Evolutionary conservation across 2,113 vertebrate genomes (phyloP).

Genomic region (Catagonus wagneri): DNA sequence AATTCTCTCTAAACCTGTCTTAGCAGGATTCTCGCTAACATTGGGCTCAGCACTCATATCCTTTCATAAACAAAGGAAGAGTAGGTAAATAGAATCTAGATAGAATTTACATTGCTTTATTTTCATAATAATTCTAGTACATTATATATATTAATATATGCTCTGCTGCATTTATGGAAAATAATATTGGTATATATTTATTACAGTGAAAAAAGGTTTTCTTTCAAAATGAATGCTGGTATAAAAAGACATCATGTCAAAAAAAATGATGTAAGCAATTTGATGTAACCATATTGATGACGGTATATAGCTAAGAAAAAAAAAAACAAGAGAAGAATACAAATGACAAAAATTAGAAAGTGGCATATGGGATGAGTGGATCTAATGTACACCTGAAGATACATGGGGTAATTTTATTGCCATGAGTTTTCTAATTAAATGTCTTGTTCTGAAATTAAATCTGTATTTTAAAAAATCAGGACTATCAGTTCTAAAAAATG

Average conservation of each 20-base stretch:
- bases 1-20: background rate
- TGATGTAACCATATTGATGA: background rate
- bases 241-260: background rate
- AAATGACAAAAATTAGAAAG: background rate
- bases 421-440: background rate
- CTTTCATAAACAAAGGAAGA: background rate
- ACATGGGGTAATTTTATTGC: background rate
- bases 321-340: background rate
- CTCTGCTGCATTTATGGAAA: background rate
- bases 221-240: background rate
- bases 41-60: background rate
- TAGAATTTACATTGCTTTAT: background rate
- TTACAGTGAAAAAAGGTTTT: background rate
- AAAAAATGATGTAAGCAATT: background rate
- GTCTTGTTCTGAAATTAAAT: conserved; percentile 6
- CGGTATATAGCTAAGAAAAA: background rate
- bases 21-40: background rate
- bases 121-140: background rate
- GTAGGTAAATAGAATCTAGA: background rate
- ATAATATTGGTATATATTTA: background rate
- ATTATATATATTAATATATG: background rate
- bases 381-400: background rate
- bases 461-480: background rate
- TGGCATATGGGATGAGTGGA: background rate
- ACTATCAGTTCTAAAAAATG: background rate